Conservation (phyloP, 2,797 vertebrate genomes). For the Neosilurus hyrtlii region DNA sequence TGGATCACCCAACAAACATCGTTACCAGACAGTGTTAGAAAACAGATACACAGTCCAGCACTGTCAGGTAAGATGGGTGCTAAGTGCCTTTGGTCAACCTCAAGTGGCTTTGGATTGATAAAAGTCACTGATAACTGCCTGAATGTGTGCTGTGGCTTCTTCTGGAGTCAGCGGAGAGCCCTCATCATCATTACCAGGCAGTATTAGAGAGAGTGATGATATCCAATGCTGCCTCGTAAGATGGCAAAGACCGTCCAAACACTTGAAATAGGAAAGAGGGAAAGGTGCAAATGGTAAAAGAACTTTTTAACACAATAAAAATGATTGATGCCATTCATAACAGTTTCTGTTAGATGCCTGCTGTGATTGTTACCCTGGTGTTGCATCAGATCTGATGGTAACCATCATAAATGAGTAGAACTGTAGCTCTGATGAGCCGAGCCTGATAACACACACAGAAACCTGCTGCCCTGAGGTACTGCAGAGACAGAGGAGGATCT, state of each 20-base stretch:
- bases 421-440: constrained; percentile 34
- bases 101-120: constrained; percentile 37
- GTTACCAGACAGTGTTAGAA: constrained; percentile 99
- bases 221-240: constrained; percentile 99
- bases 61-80: constrained; percentile 99
- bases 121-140: neutral
- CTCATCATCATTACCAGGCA: constrained; percentile 99
- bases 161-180: constrained; percentile 73
- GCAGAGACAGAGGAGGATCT: constrained; percentile 23
- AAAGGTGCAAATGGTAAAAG: neutral
- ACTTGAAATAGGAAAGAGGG: constrained; percentile 8
- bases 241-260: constrained; percentile 85
- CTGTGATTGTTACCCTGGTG: constrained; percentile 21
- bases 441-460: constrained; percentile 36
- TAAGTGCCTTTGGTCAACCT: constrained; percentile 74
- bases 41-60: constrained; percentile 90
- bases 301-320: constrained; percentile 6
- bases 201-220: constrained; percentile 94
- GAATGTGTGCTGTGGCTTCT: constrained; percentile 56
- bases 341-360: constrained; percentile 26
- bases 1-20: constrained; percentile 93
- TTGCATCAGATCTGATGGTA: constrained; percentile 37
- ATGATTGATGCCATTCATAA: neutral
- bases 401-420: constrained; percentile 44
- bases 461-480: constrained; percentile 37